Percentiles rank a stretch among this genome's conserved stretches.
Conservation (phyloP, 2,888 invertebrate genomes). For the Polydrusus cervinus region DNA sequence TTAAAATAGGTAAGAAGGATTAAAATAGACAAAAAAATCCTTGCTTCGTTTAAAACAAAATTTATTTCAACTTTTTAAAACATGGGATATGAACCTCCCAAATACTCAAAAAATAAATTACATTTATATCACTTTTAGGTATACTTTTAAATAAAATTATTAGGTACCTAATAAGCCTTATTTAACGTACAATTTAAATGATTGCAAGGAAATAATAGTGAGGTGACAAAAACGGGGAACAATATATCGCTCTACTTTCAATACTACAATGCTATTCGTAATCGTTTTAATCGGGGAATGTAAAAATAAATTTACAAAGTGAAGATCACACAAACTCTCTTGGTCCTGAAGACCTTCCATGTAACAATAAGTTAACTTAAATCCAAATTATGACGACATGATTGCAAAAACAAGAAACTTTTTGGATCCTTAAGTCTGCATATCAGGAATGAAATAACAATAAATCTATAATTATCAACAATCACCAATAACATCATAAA, state of each 20-base stretch:
- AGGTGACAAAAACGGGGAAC: not conserved
- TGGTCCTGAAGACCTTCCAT: constrained; percentile 2
- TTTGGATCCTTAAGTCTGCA: too few species aligned
- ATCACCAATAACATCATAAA: too few species aligned
- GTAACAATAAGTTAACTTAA: too few species aligned
- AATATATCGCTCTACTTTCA: not conserved
- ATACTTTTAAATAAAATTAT: not conserved
- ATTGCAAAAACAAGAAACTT: too few species aligned
- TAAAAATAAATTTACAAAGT: constrained; percentile 42
- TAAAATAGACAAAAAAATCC: too few species aligned
- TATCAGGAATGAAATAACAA: too few species aligned
- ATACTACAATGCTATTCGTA: constrained; percentile 7
- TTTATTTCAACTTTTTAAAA: constrained; percentile 15
- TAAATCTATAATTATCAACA: too few species aligned
- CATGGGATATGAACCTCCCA: not conserved
- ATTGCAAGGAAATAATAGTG: not conserved
- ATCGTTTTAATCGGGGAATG: constrained; percentile 21
- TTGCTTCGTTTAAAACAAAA: not conserved
- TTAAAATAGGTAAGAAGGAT: too few species aligned
- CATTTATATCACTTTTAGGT: constrained; percentile 9
- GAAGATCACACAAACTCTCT: constrained; percentile 27
- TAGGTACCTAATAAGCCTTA: constrained; percentile 3
- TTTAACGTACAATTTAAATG: not conserved
- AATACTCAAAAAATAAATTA: constrained; percentile 13
- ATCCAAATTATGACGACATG: too few species aligned